A percentile compares a stretch with the other conserved stretches of the same genome.
Conservation (phyloP, 37 sponge, comb jelly and placozoan genomes). For the Aplysina aerophoba region DNA sequence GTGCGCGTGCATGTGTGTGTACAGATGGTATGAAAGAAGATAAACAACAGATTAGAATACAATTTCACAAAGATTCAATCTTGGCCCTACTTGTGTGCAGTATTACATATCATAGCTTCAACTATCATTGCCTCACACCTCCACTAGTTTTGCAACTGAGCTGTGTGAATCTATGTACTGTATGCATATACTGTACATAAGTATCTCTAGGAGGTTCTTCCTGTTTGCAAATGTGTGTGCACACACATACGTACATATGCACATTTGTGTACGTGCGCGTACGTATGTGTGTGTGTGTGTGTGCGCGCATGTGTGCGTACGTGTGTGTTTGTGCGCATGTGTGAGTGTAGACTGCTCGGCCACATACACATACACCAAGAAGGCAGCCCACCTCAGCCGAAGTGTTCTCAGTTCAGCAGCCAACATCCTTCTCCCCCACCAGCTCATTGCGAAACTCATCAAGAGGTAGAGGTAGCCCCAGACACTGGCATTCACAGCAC, state of each 20-base stretch:
- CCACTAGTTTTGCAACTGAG: no score
- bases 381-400: not conserved
- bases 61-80: no score
- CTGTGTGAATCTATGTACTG: no score
- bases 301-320: not conserved
- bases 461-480: constrained; percentile 74
- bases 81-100: no score
- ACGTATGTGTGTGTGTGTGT: not conserved
- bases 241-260: not conserved
- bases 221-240: not conserved
- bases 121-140: no score
- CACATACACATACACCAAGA: not conserved
- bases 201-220: no score
- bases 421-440: constrained; percentile 61
- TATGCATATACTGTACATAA: no score
- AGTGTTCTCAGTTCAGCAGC: not conserved
- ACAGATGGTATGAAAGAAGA: no score
- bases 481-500: constrained; percentile 59
- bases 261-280: not conserved
- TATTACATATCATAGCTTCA: no score
- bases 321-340: not conserved
- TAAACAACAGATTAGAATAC: no score
- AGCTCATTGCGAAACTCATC: constrained; percentile 62
- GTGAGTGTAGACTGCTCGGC: no score
- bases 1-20: no score